Percentiles rank a stretch among this genome's conserved stretches.
phyloP scores from a whole-genome alignment of 2,797 vertebrate genomes.

The Myotis pilosus region DNA sequence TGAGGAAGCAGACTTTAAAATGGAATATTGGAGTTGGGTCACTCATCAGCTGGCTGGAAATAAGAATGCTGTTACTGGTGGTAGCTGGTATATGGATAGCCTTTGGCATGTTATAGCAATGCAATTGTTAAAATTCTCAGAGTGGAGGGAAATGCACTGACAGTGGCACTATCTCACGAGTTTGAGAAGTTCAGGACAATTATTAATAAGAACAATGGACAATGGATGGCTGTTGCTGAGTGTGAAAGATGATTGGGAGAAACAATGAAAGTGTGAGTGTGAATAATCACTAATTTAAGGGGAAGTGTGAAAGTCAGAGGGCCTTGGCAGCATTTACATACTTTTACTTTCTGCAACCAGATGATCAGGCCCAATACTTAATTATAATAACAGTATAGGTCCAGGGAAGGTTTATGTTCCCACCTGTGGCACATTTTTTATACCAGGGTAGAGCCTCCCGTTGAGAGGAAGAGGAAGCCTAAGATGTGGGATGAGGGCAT shows the following conservation, averaged over 20 bases:
- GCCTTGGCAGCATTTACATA: constrained; percentile 29
- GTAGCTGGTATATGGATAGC: not conserved
- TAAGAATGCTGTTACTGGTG: not conserved
- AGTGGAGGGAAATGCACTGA: not conserved
- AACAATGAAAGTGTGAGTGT: constrained; percentile 25
- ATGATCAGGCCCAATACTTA: not conserved
- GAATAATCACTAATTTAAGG: constrained; percentile 53
- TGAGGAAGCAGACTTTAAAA: not conserved
- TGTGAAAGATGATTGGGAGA: not conserved
- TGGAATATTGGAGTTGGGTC: not conserved
- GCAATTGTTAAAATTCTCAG: not conserved
- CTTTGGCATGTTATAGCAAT: not conserved
- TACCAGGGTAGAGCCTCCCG: not conserved
- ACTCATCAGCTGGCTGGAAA: not conserved
- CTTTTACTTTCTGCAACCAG: not conserved
- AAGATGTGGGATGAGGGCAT: not conserved
- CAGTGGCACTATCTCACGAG: not conserved
- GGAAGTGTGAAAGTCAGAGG: constrained; percentile 39
- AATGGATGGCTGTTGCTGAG: not conserved
- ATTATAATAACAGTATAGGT: not conserved
- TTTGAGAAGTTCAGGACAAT: constrained; percentile 4
- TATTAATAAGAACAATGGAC: not conserved
- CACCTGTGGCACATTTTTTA: not conserved
- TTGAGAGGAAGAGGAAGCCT: not conserved
- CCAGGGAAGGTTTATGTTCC: not conserved